These are phyloP conservation scores for Amiota mariae DNA, from an alignment of 2,888 invertebrate species.

Conservation along the genomic window DNA sequence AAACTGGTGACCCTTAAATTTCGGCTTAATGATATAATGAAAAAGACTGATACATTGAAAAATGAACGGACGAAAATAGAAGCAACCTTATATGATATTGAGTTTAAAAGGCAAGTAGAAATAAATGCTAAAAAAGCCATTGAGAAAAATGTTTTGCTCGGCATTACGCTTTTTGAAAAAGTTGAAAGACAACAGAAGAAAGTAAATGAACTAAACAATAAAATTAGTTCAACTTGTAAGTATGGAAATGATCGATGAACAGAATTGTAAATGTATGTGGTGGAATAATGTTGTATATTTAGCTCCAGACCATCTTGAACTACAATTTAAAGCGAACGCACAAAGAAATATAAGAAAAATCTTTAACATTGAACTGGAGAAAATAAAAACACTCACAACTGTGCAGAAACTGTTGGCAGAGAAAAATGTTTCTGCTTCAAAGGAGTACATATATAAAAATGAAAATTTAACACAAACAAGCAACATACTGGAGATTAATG, in stretches of 20 bases:
- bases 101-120: conserved; percentile 59
- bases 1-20: conserved; percentile 67
- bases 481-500: conserved; percentile 48
- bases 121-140: conserved; percentile 62
- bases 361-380: conserved; percentile 58
- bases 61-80: conserved; percentile 58
- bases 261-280: too few species aligned
- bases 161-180: conserved; percentile 49
- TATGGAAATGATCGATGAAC: not conserved
- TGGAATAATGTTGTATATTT: not conserved
- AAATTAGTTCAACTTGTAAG: conserved; percentile 47
- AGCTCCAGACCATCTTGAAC: conserved; percentile 65
- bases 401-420: conserved; percentile 58
- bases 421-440: conserved; percentile 58
- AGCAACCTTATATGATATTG: conserved; percentile 58
- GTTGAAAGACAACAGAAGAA: conserved; percentile 49
- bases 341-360: conserved; percentile 60
- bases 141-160: conserved; percentile 50
- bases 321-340: conserved; percentile 46
- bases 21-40: conserved; percentile 51
- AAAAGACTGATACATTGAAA: conserved; percentile 53
- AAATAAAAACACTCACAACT: conserved; percentile 59
- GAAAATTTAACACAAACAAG: conserved; percentile 54
- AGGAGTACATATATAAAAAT: conserved; percentile 55
- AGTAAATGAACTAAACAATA: conserved; percentile 44